These are phyloP conservation scores for Urosaurus nigricauda DNA, from an alignment of 2,797 vertebrate species.

Conservation along the genomic window DNA sequence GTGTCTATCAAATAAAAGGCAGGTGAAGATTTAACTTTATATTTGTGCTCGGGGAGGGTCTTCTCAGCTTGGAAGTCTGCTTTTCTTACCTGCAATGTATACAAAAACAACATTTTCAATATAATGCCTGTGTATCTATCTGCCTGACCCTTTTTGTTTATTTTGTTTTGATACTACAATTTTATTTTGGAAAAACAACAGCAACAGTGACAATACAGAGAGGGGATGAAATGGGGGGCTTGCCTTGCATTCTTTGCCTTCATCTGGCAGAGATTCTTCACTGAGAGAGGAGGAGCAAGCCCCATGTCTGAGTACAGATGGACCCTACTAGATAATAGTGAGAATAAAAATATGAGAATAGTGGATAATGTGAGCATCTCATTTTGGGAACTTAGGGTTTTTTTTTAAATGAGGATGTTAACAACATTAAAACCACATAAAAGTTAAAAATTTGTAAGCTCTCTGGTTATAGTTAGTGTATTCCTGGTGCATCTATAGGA, in stretches of 20 bases:
- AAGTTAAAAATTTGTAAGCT: neutral
- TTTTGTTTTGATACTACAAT: neutral
- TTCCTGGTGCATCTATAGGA: neutral
- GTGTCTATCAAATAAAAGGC: too few species aligned
- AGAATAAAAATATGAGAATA: neutral
- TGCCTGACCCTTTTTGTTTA: too few species aligned
- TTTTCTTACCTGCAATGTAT: neutral
- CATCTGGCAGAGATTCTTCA: neutral
- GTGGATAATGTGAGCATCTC: neutral
- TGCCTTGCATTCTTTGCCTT: too few species aligned
- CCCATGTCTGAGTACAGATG: neutral
- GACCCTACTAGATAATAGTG: neutral
- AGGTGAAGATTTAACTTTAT: too few species aligned
- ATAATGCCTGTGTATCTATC: neutral
- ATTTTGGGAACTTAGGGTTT: neutral
- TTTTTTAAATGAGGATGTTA: neutral
- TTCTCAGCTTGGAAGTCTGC: neutral
- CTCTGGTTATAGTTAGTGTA: neutral
- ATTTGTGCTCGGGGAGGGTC: neutral
- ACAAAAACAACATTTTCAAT: neutral
- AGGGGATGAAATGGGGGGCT: too few species aligned
- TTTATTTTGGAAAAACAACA: neutral
- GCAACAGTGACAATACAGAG: neutral
- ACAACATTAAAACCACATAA: neutral
- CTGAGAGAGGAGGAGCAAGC: too few species aligned